Evolutionary conservation across 30 jellyfish, hydroid and myxozoan species (phyloP).

Genomic region (Catostylus mosaicus): DNA sequence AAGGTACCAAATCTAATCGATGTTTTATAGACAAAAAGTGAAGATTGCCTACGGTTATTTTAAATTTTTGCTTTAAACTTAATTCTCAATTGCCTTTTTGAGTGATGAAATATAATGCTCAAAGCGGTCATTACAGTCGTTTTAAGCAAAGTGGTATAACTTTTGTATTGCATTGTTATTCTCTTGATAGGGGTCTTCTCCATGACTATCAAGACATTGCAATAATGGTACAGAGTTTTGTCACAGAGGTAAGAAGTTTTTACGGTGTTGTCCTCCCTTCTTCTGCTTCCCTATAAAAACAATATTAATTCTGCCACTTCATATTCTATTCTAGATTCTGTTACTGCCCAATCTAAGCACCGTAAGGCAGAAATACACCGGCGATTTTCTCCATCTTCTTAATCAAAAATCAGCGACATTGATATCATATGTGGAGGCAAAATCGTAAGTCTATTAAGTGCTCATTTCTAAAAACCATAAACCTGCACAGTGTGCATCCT

Average conservation of each 20-base stretch:
- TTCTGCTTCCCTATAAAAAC: background rate
- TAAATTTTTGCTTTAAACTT: no score
- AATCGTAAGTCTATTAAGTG: constrained; percentile 81
- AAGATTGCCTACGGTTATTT: no score
- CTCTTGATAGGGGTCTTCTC: constrained; percentile 67
- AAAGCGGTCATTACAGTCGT: no score
- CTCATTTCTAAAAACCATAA: no score
- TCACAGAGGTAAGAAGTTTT: constrained; percentile 68
- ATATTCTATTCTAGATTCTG: constrained; percentile 24
- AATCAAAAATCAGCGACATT: constrained; percentile 76
- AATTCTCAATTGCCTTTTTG: no score
- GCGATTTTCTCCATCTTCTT: constrained; percentile 55
- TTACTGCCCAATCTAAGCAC: constrained; percentile 67
- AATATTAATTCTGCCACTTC: no score
- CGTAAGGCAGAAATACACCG: constrained; percentile 41
- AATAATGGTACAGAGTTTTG: constrained; percentile 78
- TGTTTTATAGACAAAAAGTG: no score
- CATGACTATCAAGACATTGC: constrained; percentile 78
- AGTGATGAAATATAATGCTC: no score
- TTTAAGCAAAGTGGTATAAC: no score
- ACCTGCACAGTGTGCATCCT: no score
- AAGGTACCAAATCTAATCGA: no score
- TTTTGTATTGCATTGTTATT: no score
- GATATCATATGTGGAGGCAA: constrained; percentile 76
- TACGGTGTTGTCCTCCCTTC: background rate